Conservation (phyloP, 1,140 invertebrate genomes). For the Pogonognathellus flavescens region DNA sequence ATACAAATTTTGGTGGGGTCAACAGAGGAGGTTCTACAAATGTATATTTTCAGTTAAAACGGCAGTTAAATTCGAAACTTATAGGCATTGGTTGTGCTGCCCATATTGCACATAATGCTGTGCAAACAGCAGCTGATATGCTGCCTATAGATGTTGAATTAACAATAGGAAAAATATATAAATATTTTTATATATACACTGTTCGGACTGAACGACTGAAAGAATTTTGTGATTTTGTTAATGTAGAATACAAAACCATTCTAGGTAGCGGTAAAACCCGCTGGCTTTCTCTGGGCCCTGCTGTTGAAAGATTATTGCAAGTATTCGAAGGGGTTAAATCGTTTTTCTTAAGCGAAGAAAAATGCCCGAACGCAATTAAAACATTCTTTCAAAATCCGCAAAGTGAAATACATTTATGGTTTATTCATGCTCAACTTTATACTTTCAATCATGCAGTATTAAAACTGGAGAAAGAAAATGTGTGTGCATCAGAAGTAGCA, state of each 20-base stretch:
- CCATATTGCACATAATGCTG: slow-evolving; percentile 69
- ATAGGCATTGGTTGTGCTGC: slow-evolving; percentile 66
- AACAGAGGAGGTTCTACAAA: neutral
- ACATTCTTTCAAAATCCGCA: no score
- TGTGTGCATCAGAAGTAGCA: neutral
- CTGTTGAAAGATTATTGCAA: neutral
- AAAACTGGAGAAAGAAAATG: neutral
- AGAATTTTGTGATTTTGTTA: slow-evolving; percentile 33
- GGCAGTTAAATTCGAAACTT: slow-evolving; percentile 50
- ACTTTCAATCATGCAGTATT: neutral
- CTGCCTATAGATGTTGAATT: slow-evolving; percentile 67
- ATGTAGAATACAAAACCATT: slow-evolving; percentile 4
- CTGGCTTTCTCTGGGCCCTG: neutral
- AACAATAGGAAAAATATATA: slow-evolving; percentile 67
- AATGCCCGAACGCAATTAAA: no score
- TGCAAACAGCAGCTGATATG: slow-evolving; percentile 67
- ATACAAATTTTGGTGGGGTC: slow-evolving; percentile 24
- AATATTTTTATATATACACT: slow-evolving; percentile 68
- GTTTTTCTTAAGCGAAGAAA: no score
- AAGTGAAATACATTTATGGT: neutral
- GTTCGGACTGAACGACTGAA: slow-evolving; percentile 65
- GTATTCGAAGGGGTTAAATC: neutral
- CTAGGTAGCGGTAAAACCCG: neutral
- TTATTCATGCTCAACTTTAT: neutral
- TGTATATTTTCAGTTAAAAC: neutral